These are phyloP conservation scores for Champsocephalus gunnari DNA, from an alignment of 2,797 vertebrate genomes.

Conservation along the genomic window DNA sequence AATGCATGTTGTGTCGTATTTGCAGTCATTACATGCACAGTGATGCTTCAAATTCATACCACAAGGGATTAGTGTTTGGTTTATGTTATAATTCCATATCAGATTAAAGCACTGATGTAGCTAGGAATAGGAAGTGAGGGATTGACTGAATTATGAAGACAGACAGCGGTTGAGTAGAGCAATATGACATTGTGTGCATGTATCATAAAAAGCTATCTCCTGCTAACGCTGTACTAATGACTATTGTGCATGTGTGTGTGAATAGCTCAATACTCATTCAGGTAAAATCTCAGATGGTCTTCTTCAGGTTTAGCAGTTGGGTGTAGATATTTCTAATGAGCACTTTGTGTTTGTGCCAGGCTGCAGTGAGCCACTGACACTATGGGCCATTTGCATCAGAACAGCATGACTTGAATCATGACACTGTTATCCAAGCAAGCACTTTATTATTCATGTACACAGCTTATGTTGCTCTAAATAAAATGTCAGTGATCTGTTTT, in stretches of 20 bases:
- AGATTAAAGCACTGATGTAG: conserved; percentile 67
- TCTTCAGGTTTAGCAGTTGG: not conserved
- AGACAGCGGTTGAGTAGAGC: not conserved
- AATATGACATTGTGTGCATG: conserved; percentile 6
- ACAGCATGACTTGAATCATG: conserved; percentile 40
- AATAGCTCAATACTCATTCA: conserved; percentile 11
- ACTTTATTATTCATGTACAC: conserved; percentile 62
- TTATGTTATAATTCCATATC: conserved; percentile 61
- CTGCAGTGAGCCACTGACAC: conserved; percentile 37
- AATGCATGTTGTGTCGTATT: not conserved
- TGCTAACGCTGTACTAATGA: not conserved
- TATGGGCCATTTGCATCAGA: conserved; percentile 14
- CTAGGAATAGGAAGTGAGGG: conserved; percentile 21
- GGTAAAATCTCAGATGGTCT: not conserved
- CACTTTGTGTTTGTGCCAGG: conserved; percentile 34
- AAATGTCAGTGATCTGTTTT: not conserved
- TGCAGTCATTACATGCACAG: conserved; percentile 24
- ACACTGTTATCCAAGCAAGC: conserved; percentile 50
- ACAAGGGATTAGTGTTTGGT: conserved; percentile 53
- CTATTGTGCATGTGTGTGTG: not conserved
- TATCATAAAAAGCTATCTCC: not conserved
- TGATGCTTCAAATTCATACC: conserved; percentile 39
- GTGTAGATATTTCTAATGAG: conserved; percentile 12
- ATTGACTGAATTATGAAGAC: conserved; percentile 30
- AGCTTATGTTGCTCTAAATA: conserved; percentile 17